Base-by-base conservation (phyloP, 2,113 vertebrate genomes). In the Pristiophorus japonicus region DNA sequence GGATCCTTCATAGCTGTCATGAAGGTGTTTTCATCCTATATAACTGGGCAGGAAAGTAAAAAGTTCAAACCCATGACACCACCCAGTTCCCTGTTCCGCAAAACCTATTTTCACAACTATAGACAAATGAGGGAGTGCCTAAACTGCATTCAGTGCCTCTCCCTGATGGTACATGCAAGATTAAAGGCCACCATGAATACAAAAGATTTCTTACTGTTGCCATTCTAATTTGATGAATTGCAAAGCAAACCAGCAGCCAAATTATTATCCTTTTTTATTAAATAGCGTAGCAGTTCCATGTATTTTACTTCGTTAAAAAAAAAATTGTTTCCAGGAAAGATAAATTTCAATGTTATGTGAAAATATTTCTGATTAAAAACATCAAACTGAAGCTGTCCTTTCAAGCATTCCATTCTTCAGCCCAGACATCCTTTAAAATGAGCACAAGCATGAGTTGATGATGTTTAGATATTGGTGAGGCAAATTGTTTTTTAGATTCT, bases 401-500 rank as follows among this genome's bases (percentile, higher is more conserved):
- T 94, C 63, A 42, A 94, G 42, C 1, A 1, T 94, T 70, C 24
- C 93, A 94, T 67, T 34, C 42, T 94, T 22, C 27, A 51, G 42
- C 34, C 66, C 2, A n/a, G n/a, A 93, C n/a, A 45, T 85, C 42
- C 81, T 45, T 85, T 47, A 47, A 2, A 6, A 27, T 94, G 42
- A 45, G 16, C 30, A 16, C 20, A 67, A 90, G 42, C 51, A 51
- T 51, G 51, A 51, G 51, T 51, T 59, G 4, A 62, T 92, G 38
- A 8, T 14, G 22, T 66, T 66, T 66, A 8, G 59, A 66, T 94
- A 27, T 24, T 94, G 38, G 62, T 65, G 34, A 38, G 62, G 62
- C 62, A 94, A 94, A 42, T 63, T 42, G 18, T 94, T 67, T 67
- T 66, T 96, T 96, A 24, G 96, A 65, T 59, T 95, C 90, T 95